Base-by-base conservation (phyloP, 1,140 invertebrate genomes). In the Ditylenchus dipsaci region DNA sequence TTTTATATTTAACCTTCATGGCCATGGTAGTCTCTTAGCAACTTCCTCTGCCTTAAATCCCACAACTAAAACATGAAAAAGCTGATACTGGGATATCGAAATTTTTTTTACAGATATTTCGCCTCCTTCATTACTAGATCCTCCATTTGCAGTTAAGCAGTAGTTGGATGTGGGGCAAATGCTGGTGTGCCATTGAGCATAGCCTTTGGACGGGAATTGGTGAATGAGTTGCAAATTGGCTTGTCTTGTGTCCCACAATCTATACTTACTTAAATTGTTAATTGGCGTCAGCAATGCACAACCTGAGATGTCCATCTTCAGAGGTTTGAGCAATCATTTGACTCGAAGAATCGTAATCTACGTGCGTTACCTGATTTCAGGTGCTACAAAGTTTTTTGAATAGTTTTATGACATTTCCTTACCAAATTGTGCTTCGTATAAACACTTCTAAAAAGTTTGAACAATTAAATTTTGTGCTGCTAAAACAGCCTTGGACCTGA, bases 11-110 rank as follows among this genome's bases (percentile, higher is more conserved):
- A 38, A 38, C 33, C 65, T 56, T 75, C 73, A 45, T 75, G 73
- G n/a, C 73, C 73, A 27, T 68, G 75, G 38, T 78, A 75, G 9
- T 79, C 68, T 26, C 62, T 27, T 15, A 75, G 21, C 19, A 76
- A 23, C 17, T 76, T 61, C 17, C 60, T 59, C 38, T 75, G 71
- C 42, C 73, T 70, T 19, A 75, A 21, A 29, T 75, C 73, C 73
- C 73, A 75, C 21, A 75, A 33, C 74, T 74, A 76, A 47, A 49
- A 1, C 13, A 1, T n/a, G 15, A 53, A 53, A 53, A 21, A 21
- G 49, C 15, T 11, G 11, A 13, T 45, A 13, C n/a, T 11, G 11
- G 43, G 43, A 13, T 13, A 45, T 45, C 43, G 43, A 45, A 45
- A 45, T n/a, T 45, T 45, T 45, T 45, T 11, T n/a, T n/a, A 75